These are phyloP conservation scores for Paramacrobiotus metropolitanus DNA, from an alignment of 1,140 invertebrate genomes.

Conservation along the genomic window DNA sequence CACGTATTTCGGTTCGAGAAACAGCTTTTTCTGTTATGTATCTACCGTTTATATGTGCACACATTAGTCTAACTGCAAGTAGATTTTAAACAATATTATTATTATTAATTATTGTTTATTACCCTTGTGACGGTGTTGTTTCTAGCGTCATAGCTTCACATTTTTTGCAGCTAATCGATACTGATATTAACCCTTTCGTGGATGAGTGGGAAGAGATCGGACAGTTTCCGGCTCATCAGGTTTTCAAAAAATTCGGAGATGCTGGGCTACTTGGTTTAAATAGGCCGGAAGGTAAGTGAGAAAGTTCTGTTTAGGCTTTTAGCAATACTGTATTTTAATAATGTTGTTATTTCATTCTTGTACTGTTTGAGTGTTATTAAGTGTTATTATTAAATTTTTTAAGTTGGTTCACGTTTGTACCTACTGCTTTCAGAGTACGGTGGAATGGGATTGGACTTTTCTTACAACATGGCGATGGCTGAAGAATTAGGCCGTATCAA, in stretches of 20 bases:
- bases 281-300: slow-evolving; percentile 21
- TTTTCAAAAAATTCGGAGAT: slow-evolving; percentile 32
- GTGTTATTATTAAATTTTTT: too few relatives aligned
- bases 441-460: slow-evolving; percentile 32
- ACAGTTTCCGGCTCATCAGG: slow-evolving; percentile 28
- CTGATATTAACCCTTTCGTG: slow-evolving; percentile 34
- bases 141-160: not conserved
- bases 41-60: not conserved
- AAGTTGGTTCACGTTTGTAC: slow-evolving; percentile 4
- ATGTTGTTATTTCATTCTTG: too few relatives aligned
- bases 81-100: too few relatives aligned
- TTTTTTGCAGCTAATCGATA: slow-evolving; percentile 27
- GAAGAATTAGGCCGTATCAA: slow-evolving; percentile 31
- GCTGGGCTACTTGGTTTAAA: slow-evolving; percentile 32
- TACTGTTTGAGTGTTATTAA: too few relatives aligned
- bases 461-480: slow-evolving; percentile 29
- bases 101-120: too few relatives aligned
- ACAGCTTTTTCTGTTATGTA: not conserved
- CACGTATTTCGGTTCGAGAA: not conserved
- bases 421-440: slow-evolving; percentile 31
- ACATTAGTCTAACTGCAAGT: not conserved
- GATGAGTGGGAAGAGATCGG: slow-evolving; percentile 31
- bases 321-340: not conserved
- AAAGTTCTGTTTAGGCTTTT: not conserved
- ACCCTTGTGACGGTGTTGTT: not conserved